Percentiles rank a stretch among this genome's conserved stretches.
Conservation (phyloP, 2,797 vertebrate genomes). For the Mormyrops boulengeri region DNA sequence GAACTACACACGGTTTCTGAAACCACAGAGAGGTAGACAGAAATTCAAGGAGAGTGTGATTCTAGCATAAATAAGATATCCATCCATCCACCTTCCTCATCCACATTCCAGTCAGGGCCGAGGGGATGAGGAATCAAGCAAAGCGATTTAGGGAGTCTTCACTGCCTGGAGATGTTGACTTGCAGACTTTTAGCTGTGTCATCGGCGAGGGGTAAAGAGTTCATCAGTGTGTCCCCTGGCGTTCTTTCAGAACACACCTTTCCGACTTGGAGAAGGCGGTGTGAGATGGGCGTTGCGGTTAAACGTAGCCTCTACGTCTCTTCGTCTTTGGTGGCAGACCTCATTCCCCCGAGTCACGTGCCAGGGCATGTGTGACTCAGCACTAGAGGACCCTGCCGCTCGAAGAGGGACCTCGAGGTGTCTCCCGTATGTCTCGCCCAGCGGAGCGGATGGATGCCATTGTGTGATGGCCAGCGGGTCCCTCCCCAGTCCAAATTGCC, state of each 20-base stretch:
- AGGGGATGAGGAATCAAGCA: not conserved
- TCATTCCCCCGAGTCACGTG: not conserved
- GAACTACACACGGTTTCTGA: slow-evolving; percentile 9
- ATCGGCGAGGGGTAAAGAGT: not conserved
- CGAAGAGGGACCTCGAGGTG: not conserved
- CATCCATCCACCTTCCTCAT: not conserved
- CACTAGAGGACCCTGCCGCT: not conserved
- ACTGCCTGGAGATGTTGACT: not conserved
- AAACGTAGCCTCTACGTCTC: not conserved
- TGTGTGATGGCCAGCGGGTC: not conserved
- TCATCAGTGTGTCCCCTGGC: not conserved
- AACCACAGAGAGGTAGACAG: slow-evolving; percentile 22
- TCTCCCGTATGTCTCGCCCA: not conserved
- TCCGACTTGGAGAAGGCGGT: not conserved
- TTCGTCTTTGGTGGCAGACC: not conserved
- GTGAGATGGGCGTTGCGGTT: not conserved
- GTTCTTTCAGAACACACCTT: not conserved
- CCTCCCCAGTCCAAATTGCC: not conserved
- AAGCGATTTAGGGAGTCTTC: not conserved
- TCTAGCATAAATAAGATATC: not conserved
- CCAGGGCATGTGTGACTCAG: not conserved
- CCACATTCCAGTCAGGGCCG: not conserved
- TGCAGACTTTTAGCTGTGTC: not conserved
- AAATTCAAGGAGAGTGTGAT: slow-evolving; percentile 17
- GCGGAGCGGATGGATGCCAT: not conserved